Base-by-base conservation (phyloP, 1,140 invertebrate genomes). In the Acromyrmex echinatior region DNA sequence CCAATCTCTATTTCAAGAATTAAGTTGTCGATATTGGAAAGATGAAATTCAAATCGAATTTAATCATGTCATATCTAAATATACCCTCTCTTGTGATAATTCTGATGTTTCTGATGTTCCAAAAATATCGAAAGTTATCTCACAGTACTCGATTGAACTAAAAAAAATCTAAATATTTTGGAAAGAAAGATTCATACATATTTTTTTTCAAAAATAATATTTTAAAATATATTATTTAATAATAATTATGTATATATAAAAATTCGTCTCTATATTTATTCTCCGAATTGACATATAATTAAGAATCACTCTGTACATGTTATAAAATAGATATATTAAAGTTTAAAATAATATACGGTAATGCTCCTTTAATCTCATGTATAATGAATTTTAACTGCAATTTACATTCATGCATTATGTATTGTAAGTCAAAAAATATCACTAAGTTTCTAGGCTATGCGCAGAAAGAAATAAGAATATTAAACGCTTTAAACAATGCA, bases 391-490 rank as follows among this genome's bases (percentile, higher is more conserved):
- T 45, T 9, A 39, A 51, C 2, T 21, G 18, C 28, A 84, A 28
- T 77, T 77, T 18, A 39, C 70, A 39, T 31, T 28, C 88, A 88
- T 89, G 88, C 88, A 78, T 70, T 58, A 21, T 76, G 63, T 35
- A 35, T 35, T 35, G 5, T 14, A 85, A 78, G 56, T 18, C 45
- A 31, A n/a, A 66, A 74, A 51, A 25, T 71, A 66, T 65, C 6
- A 2, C 14, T 56, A 80, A 80, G 2, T 68, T 14, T n/a, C 18
- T 81, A 35, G 12, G 53, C 18, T 81, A 35, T 14, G 53, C 16
- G 70, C 25, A 82, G 31, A 71, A 45, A 73, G 35, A 60, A 60
- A 73, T 73, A 73, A 5, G 25, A 25, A 25, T 9, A 25, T 70
- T 35, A 56, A 66, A 66, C 4, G 56, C 35, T 39, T 39, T 39